Evolutionary conservation across 2,888 invertebrate species (phyloP).

Genomic region (Isotomurus palustris): DNA sequence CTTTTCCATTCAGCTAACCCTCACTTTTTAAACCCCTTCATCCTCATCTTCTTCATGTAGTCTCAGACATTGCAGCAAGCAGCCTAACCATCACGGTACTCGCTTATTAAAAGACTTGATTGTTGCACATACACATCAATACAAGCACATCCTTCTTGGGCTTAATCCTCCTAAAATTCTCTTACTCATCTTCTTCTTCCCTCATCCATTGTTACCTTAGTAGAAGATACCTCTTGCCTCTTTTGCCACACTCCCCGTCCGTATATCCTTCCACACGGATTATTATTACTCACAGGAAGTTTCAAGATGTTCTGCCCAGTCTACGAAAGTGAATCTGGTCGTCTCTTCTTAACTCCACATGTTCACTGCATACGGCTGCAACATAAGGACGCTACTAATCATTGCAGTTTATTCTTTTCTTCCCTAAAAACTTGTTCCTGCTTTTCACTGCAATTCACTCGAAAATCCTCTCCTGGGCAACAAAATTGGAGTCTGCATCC

Average conservation of each 20-base stretch:
- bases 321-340: too few species aligned
- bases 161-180: slow-evolving; percentile 2
- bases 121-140: slow-evolving; percentile 1
- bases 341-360: too few species aligned
- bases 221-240: neutral
- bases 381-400: neutral
- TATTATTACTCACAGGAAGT: neutral
- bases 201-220: neutral
- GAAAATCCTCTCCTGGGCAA: too few species aligned
- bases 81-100: neutral
- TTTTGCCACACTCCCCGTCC: too few species aligned
- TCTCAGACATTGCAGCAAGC: too few species aligned
- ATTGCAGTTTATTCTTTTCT: neutral
- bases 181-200: neutral
- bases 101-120: slow-evolving; percentile 2
- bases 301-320: too few species aligned
- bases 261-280: too few species aligned
- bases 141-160: neutral
- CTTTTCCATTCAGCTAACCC: slow-evolving; percentile 6
- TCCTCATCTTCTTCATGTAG: neutral
- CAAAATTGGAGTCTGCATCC: too few species aligned
- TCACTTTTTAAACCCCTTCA: slow-evolving; percentile 15
- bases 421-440: neutral
- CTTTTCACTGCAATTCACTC: too few species aligned
- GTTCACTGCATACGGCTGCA: too few species aligned